These are phyloP conservation scores for Oikopleura albicans DNA, from an alignment of 23 tunicate genomes.

Conservation along the genomic window DNA sequence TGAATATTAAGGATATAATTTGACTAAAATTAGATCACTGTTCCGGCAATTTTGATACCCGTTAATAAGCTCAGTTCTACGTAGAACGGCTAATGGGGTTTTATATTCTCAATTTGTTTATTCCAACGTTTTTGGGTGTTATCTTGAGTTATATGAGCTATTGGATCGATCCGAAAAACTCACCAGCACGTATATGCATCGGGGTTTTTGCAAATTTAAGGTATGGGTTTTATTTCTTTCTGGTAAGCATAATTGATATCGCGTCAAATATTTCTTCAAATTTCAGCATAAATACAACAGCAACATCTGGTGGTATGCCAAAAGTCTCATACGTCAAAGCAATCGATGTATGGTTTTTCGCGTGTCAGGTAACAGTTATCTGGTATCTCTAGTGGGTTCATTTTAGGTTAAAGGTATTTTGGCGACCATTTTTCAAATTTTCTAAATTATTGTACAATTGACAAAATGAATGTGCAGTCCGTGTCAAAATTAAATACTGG, in stretches of 20 bases:
- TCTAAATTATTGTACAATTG: too few species aligned
- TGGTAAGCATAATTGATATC: not conserved
- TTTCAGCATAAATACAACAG: not conserved
- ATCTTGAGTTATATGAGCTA: slow-evolving; percentile 4
- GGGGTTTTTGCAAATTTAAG: slow-evolving; percentile 11
- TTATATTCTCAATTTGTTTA: not conserved
- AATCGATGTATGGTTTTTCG: slow-evolving; percentile 11
- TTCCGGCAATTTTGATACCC: too few species aligned
- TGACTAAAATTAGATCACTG: too few species aligned
- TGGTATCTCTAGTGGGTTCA: too few species aligned
- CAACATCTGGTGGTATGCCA: not conserved
- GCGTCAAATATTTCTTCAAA: not conserved
- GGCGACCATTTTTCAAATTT: too few species aligned
- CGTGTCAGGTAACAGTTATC: not conserved
- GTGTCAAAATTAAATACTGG: too few species aligned
- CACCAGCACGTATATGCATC: slow-evolving; percentile 7
- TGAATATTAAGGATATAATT: too few species aligned
- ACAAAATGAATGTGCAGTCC: too few species aligned
- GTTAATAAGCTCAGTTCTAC: not conserved
- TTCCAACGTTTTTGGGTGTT: not conserved
- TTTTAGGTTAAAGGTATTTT: too few species aligned
- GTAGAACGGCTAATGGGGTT: not conserved
- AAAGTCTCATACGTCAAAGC: slow-evolving; percentile 12
- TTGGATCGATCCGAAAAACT: slow-evolving; percentile 13
- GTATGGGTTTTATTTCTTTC: not conserved